These are phyloP conservation scores for Laupala kohalensis DNA, from an alignment of 1,140 invertebrate genomes.

Conservation along the genomic window DNA sequence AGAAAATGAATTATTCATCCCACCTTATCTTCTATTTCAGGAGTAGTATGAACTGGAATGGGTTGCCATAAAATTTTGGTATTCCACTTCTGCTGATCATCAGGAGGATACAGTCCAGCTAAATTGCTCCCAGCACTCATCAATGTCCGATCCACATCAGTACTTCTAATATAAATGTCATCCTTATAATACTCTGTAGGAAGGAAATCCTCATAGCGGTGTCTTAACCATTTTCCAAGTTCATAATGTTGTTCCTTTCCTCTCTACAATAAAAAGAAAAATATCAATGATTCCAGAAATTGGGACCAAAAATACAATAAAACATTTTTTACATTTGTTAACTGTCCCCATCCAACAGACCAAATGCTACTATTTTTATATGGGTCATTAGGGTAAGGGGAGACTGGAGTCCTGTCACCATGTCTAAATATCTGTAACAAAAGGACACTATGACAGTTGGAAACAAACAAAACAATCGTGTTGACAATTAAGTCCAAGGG, in stretches of 20 bases:
- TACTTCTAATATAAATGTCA: constrained; percentile 60
- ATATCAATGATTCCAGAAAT: not conserved
- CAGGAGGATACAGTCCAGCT: constrained; percentile 64
- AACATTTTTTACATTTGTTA: constrained; percentile 55
- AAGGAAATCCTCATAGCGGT: constrained; percentile 48
- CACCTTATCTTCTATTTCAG: constrained; percentile 50
- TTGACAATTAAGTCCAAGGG: not conserved
- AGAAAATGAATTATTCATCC: constrained; percentile 16
- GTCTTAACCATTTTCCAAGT: constrained; percentile 63
- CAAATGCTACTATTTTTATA: constrained; percentile 51
- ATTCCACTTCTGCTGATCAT: constrained; percentile 47
- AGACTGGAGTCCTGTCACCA: constrained; percentile 67
- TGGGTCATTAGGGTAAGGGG: constrained; percentile 64
- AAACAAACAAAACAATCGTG: not conserved
- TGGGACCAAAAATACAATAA: not conserved
- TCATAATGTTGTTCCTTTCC: constrained; percentile 66
- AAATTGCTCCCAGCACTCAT: constrained; percentile 78
- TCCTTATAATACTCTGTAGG: constrained; percentile 34
- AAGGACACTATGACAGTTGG: not conserved
- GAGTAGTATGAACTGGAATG: constrained; percentile 70
- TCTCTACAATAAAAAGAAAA: constrained; percentile 32
- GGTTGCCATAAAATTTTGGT: constrained; percentile 66
- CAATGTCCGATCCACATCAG: constrained; percentile 75
- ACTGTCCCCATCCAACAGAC: constrained; percentile 62
- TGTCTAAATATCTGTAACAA: constrained; percentile 51